phyloP scores from a whole-genome alignment of 2,888 invertebrate genomes.

The Peribatodes rhomboidaria region DNA sequence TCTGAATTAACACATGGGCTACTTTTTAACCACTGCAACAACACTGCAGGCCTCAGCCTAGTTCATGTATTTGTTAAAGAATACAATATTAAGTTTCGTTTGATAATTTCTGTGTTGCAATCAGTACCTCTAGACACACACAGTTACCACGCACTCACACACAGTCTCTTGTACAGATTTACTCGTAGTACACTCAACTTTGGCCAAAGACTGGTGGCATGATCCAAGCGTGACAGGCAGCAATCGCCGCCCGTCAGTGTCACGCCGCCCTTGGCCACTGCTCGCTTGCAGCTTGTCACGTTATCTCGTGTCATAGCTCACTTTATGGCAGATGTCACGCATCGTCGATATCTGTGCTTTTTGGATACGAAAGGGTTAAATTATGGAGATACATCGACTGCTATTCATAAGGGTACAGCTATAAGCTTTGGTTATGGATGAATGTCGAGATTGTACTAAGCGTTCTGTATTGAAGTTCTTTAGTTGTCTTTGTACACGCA shows the following conservation, averaged over 20 bases:
- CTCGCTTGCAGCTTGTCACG: conserved; percentile 46
- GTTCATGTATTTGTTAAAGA: no score
- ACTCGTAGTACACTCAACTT: no score
- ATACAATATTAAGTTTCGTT: no score
- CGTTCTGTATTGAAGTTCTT: conserved; percentile 16
- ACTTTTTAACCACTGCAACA: no score
- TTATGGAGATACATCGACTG: conserved; percentile 35
- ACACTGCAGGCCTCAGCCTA: no score
- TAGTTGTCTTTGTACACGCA: conserved; percentile 24
- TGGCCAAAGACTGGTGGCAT: conserved; percentile 16
- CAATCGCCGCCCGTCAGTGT: conserved; percentile 50
- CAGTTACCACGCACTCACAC: no score
- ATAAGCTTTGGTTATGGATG: conserved; percentile 22
- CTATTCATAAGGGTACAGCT: conserved; percentile 28
- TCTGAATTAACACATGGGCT: no score
- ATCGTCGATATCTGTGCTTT: conserved; percentile 25
- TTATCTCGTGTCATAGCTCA: conserved; percentile 41
- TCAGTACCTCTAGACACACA: no score
- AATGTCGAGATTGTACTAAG: conserved; percentile 20
- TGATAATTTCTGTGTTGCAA: no score
- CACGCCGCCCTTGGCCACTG: conserved; percentile 48
- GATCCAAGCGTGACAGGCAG: conserved; percentile 65
- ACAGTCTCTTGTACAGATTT: no score
- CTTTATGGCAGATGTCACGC: conserved; percentile 35
- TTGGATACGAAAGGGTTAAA: conserved; percentile 30